These are phyloP conservation scores for Silurus meridionalis DNA, from an alignment of 2,113 vertebrate genomes.

Conservation along the genomic window DNA sequence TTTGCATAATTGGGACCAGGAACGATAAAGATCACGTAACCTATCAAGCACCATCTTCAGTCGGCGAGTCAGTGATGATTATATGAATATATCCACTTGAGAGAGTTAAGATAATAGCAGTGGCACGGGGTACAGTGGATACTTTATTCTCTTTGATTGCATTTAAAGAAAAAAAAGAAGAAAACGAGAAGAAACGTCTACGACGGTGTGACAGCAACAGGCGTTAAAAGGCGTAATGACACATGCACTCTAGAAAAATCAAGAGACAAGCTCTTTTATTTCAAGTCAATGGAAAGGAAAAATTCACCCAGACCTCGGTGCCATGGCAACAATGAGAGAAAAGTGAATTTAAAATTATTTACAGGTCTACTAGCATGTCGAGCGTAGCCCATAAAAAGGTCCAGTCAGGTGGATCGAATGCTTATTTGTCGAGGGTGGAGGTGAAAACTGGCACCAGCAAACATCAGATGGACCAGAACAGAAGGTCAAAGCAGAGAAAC, in stretches of 20 bases:
- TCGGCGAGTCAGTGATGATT: neutral
- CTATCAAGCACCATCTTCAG: neutral
- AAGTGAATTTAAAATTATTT: constrained; percentile 45
- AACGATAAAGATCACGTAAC: neutral
- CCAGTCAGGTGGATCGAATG: constrained; percentile 13
- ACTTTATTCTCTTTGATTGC: neutral
- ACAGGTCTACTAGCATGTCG: constrained; percentile 12
- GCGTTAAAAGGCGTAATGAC: neutral
- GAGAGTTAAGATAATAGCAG: constrained; percentile 9
- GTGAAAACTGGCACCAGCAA: constrained; percentile 20
- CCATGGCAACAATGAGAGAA: constrained; percentile 45
- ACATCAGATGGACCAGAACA: constrained; percentile 16
- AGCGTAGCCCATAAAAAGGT: constrained; percentile 29
- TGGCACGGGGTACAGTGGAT: neutral
- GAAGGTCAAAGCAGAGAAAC: neutral
- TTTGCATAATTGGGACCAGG: constrained; percentile 11
- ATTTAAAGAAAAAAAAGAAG: too few relatives aligned
- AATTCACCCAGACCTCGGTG: constrained; percentile 6
- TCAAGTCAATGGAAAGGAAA: constrained; percentile 28
- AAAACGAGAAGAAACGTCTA: neutral
- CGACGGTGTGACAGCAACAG: neutral
- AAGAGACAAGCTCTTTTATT: constrained; percentile 23
- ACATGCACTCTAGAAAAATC: neutral
- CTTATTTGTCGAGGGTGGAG: constrained; percentile 16
- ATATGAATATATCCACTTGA: neutral